Percentiles rank a stretch among this genome's conserved stretches.
phyloP scores from a whole-genome alignment of 2,113 vertebrate species.

The Paramisgurnus dabryanus region DNA sequence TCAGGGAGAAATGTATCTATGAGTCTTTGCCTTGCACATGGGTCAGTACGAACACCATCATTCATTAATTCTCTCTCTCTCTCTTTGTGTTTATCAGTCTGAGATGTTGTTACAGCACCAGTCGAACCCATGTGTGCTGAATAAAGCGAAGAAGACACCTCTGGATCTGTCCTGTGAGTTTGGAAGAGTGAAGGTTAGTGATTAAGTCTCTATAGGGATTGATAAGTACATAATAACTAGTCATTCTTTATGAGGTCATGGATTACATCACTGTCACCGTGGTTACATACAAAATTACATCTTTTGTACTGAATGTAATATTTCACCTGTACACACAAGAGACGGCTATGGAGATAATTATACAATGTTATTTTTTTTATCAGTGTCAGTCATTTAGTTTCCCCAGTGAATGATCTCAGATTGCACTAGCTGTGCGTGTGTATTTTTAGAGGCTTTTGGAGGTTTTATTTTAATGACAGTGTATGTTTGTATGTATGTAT shows the following conservation, averaged over 20 bases:
- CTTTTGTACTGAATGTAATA: too few relatives aligned
- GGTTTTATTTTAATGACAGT: not conserved
- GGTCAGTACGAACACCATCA: not conserved
- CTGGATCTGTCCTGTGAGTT: slow-evolving; percentile 95
- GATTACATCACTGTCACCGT: slow-evolving; percentile 6
- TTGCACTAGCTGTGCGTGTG: not conserved
- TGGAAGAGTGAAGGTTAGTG: slow-evolving; percentile 87
- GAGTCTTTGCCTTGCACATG: not conserved
- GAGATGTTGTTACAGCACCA: slow-evolving; percentile 97
- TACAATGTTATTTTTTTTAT: not conserved
- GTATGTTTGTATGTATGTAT: slow-evolving; percentile 4
- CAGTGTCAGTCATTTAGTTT: not conserved
- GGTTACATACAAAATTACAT: not conserved
- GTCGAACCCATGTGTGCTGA: slow-evolving; percentile 92
- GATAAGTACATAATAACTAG: not conserved
- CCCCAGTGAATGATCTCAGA: slow-evolving; percentile 3
- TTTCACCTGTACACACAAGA: not conserved
- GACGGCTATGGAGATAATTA: not conserved
- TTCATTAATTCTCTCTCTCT: not conserved
- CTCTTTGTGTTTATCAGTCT: slow-evolving; percentile 70
- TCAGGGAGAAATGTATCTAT: not conserved
- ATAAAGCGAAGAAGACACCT: slow-evolving; percentile 90
- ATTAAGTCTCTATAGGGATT: not conserved
- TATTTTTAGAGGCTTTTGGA: slow-evolving; percentile 13
- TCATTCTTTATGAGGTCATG: not conserved